A percentile compares a stretch with the other conserved stretches of the same genome.
Conservation (phyloP, 1,140 invertebrate species). For the Drosophila ercepeae region DNA sequence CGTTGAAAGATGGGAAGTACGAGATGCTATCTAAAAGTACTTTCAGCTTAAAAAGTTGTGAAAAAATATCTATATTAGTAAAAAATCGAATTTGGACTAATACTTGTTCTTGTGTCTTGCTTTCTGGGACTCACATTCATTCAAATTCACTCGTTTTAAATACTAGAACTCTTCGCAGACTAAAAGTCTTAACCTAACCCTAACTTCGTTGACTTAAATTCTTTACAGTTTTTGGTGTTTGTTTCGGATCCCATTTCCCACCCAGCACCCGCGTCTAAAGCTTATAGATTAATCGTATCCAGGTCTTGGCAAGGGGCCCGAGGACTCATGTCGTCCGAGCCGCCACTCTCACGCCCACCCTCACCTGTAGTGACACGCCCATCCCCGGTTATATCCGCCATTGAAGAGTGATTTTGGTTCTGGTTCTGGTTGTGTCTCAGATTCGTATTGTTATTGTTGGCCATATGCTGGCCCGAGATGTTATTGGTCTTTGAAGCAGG, state of each 20-base stretch:
- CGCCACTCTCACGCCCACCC: constrained; percentile 35
- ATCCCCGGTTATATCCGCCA: constrained; percentile 63
- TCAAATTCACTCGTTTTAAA: not conserved
- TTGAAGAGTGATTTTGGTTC: constrained; percentile 71
- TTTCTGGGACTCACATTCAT: constrained; percentile 13
- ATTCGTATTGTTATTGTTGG: constrained; percentile 69
- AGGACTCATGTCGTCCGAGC: constrained; percentile 72
- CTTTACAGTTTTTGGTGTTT: constrained; percentile 60
- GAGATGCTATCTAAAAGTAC: not conserved
- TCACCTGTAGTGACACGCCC: constrained; percentile 30
- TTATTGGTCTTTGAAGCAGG: constrained; percentile 49
- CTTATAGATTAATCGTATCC: constrained; percentile 87
- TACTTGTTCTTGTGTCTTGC: constrained; percentile 11
- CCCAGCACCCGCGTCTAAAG: constrained; percentile 11
- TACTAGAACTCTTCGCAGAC: not conserved
- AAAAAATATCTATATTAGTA: not conserved
- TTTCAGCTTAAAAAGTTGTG: not conserved
- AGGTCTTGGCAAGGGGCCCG: constrained; percentile 86
- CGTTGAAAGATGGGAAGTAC: not conserved
- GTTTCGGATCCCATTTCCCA: constrained; percentile 9
- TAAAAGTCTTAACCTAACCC: constrained; percentile 4
- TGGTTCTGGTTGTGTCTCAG: constrained; percentile 64
- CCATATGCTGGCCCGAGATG: constrained; percentile 84
- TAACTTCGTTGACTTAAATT: constrained; percentile 39
- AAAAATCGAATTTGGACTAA: constrained; percentile 10